Conservation (phyloP, 2,797 vertebrate species). For the Prunella strophiata region DNA sequence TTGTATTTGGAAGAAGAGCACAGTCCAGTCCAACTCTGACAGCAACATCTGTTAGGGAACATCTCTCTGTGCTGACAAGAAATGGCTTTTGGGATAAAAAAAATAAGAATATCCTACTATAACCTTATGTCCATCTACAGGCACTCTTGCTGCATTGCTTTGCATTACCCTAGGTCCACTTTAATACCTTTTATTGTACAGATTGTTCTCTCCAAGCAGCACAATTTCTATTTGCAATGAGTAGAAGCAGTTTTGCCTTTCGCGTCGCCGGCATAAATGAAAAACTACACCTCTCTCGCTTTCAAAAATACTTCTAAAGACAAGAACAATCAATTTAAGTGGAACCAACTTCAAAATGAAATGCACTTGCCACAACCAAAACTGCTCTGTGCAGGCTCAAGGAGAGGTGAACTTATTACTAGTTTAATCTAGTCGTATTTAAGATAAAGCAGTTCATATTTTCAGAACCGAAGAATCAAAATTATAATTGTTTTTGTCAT, state of each 20-base stretch:
- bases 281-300: slow-evolving; percentile 19
- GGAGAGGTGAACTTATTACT: slow-evolving; percentile 82
- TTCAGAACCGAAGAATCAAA: slow-evolving; percentile 85
- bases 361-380: slow-evolving; percentile 56
- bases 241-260: background rate
- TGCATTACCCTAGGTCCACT: background rate
- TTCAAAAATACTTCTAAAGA: slow-evolving; percentile 58
- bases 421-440: slow-evolving; percentile 81
- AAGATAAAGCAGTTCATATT: slow-evolving; percentile 84
- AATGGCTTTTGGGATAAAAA: background rate
- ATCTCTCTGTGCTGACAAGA: background rate
- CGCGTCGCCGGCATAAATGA: fast-evolving
- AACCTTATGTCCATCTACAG: fast-evolving
- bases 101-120: background rate
- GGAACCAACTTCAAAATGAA: slow-evolving; percentile 70
- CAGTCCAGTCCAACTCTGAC: fast-evolving
- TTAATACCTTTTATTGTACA: background rate
- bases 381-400: slow-evolving; percentile 45
- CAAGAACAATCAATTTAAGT: slow-evolving; percentile 75
- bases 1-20: slow-evolving; percentile 1
- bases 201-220: background rate
- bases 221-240: background rate
- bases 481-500: slow-evolving; percentile 96
- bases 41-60: background rate
- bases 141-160: background rate